A percentile compares a stretch with the other conserved stretches of the same genome.
These are phyloP conservation scores for Bovichtus diacanthus DNA, from an alignment of 2,797 vertebrate species.

Conservation along the genomic window DNA sequence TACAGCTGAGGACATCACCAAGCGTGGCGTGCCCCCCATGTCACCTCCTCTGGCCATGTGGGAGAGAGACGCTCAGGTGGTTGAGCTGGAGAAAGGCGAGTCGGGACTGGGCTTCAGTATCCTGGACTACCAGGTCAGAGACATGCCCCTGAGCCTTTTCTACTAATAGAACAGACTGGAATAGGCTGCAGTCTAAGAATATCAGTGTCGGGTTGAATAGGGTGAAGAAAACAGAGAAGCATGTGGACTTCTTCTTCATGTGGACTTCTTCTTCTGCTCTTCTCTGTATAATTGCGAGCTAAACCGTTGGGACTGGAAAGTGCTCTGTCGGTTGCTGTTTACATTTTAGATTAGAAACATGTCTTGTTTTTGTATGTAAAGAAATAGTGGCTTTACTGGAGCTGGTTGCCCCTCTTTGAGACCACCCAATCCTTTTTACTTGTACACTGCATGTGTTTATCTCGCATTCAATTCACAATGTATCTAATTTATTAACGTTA, in stretches of 20 bases:
- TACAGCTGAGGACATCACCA: slow-evolving; percentile 82
- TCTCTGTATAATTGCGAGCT: not conserved
- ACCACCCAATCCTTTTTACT: not conserved
- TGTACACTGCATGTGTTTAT: not conserved
- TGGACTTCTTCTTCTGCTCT: slow-evolving; percentile 7
- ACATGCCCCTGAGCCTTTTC: slow-evolving; percentile 58
- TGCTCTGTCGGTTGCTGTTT: not conserved
- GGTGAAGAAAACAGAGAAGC: slow-evolving; percentile 37
- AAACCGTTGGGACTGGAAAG: slow-evolving; percentile 8
- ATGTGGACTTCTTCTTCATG: slow-evolving; percentile 2
- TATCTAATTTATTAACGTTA: not conserved
- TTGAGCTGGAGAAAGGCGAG: slow-evolving; percentile 92
- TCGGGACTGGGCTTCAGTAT: slow-evolving; percentile 97
- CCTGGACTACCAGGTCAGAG: slow-evolving; percentile 94
- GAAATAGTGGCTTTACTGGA: not conserved
- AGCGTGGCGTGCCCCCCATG: slow-evolving; percentile 79
- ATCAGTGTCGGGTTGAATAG: slow-evolving; percentile 36
- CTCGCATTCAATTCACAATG: not conserved
- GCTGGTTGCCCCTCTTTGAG: not conserved
- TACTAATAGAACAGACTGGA: slow-evolving; percentile 63
- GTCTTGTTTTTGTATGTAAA: not conserved
- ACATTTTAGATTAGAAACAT: not conserved
- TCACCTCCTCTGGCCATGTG: slow-evolving; percentile 93
- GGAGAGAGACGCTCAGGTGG: slow-evolving; percentile 90
- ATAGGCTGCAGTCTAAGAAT: slow-evolving; percentile 57